These are phyloP conservation scores for Hirtodrosophila duncani DNA, from an alignment of 2,888 invertebrate genomes.

Conservation along the genomic window DNA sequence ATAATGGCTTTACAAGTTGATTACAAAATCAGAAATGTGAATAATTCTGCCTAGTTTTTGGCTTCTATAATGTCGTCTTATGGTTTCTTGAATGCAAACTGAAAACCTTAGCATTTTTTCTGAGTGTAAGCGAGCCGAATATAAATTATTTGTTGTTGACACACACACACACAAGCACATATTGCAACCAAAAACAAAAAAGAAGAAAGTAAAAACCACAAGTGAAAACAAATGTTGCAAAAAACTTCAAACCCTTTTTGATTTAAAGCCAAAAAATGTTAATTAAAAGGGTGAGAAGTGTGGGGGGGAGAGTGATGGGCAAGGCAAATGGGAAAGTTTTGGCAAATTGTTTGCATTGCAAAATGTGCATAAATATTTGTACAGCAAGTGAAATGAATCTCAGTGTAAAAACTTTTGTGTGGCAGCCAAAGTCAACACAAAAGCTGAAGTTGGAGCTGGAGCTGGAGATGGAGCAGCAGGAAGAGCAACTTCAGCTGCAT, in stretches of 20 bases:
- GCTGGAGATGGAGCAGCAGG: too few species aligned
- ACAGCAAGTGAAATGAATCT: conserved; percentile 65
- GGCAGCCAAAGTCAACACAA: conserved; percentile 54
- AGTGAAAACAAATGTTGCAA: conserved; percentile 16
- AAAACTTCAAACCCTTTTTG: too few species aligned
- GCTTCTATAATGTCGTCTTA: not conserved
- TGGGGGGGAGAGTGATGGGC: not conserved
- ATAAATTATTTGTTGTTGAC: conserved; percentile 19
- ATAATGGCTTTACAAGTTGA: too few species aligned
- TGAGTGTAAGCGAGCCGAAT: too few species aligned
- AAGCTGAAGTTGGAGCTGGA: too few species aligned
- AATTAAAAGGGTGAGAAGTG: too few species aligned
- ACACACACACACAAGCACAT: not conserved
- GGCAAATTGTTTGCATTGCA: conserved; percentile 49
- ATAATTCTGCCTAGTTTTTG: not conserved
- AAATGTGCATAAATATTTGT: conserved; percentile 48
- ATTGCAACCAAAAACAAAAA: conserved; percentile 17
- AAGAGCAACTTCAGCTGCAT: too few species aligned
- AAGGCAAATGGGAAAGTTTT: conserved; percentile 70
- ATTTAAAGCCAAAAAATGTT: too few species aligned
- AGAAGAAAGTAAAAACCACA: conserved; percentile 3
- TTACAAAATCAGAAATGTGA: too few species aligned
- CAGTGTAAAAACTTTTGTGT: conserved; percentile 43
- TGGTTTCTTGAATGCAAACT: too few species aligned
- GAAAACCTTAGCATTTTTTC: too few species aligned